Percentiles rank a stretch among this genome's conserved stretches.
Conservation (phyloP, 2,888 invertebrate genomes). For the Endotricha flammealis region DNA sequence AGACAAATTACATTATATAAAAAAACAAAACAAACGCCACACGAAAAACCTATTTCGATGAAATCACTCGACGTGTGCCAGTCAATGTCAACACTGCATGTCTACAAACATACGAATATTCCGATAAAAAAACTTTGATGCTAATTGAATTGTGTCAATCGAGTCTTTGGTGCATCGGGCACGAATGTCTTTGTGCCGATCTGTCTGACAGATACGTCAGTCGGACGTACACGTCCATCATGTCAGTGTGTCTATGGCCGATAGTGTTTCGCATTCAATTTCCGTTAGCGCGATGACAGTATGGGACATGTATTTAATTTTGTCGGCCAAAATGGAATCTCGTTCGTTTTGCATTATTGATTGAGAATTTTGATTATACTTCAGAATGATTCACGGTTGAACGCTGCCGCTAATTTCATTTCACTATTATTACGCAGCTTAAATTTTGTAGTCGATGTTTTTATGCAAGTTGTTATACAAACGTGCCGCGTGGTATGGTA, state of each 20-base stretch:
- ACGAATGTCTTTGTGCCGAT: constrained; percentile 23
- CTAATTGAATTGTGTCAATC: constrained; percentile 28
- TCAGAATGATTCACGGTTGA: too few relatives aligned
- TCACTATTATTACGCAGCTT: too few relatives aligned
- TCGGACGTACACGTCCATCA: constrained; percentile 20
- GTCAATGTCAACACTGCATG: not conserved
- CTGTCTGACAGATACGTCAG: constrained; percentile 28
- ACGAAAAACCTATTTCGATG: not conserved
- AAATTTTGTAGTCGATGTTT: too few relatives aligned
- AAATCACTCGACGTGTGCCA: not conserved
- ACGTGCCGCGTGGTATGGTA: too few relatives aligned
- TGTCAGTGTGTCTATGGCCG: constrained; percentile 18
- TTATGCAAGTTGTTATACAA: too few relatives aligned
- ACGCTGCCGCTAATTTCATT: too few relatives aligned
- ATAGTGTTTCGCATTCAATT: constrained; percentile 29
- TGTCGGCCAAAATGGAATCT: constrained; percentile 19
- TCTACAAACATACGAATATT: constrained; percentile 8
- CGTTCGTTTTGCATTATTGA: constrained; percentile 16
- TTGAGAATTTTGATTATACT: constrained; percentile 8
- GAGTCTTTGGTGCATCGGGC: constrained; percentile 20
- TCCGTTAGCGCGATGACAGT: constrained; percentile 24
- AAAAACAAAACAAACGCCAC: not conserved
- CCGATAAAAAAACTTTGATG: constrained; percentile 17
- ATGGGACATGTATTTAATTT: constrained; percentile 23
- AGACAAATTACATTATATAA: too few relatives aligned